phyloP scores from a whole-genome alignment of 2,113 vertebrate genomes.

The Colaptes auratus region DNA sequence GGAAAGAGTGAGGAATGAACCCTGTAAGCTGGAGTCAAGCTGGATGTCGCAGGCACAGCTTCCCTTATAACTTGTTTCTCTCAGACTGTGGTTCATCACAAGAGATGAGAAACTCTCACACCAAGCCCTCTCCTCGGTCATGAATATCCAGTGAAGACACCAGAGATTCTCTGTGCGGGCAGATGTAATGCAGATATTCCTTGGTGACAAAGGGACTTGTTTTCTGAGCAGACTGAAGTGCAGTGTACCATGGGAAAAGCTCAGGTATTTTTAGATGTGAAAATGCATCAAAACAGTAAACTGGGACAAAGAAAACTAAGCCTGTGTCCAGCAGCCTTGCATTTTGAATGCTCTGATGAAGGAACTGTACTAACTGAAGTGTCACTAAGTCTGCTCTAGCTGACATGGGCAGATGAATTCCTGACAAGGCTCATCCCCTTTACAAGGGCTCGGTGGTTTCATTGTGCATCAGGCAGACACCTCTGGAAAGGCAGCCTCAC shows the following conservation, averaged over 20 bases:
- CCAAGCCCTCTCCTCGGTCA: background rate
- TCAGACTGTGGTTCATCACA: accelerated
- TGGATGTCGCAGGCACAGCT: background rate
- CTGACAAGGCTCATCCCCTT: background rate
- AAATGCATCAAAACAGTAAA: slow-evolving; percentile 19
- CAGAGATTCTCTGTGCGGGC: background rate
- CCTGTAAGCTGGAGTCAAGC: background rate
- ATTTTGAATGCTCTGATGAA: background rate
- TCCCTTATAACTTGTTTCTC: background rate
- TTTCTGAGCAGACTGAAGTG: background rate
- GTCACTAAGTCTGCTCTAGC: background rate
- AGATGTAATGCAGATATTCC: background rate
- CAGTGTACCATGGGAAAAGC: slow-evolving; percentile 15
- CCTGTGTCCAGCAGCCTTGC: background rate
- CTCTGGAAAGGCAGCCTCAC: background rate
- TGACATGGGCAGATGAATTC: background rate
- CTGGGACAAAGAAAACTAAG: background rate
- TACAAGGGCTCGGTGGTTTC: background rate
- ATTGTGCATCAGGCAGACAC: background rate
- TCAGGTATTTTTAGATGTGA: slow-evolving; percentile 2
- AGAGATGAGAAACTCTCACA: background rate
- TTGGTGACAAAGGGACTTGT: background rate
- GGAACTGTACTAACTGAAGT: background rate
- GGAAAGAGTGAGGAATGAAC: background rate
- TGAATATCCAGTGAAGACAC: accelerated